Percentiles rank a stretch among this genome's conserved stretches.
phyloP scores from a whole-genome alignment of 2,113 vertebrate species.

The Peromyscus leucopus region DNA sequence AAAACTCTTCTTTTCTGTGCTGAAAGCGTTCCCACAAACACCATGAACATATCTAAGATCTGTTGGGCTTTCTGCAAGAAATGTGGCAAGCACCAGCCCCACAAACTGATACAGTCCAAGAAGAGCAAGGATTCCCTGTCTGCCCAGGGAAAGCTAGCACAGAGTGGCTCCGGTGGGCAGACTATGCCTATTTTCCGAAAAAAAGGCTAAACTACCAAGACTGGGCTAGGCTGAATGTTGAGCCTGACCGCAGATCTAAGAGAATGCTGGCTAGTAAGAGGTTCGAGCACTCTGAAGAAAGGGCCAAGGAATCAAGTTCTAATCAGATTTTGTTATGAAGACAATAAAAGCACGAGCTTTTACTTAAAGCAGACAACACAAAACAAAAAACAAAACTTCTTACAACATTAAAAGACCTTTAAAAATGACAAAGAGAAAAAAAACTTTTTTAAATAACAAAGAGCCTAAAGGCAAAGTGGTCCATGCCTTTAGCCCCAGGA shows the following conservation, averaged over 20 bases:
- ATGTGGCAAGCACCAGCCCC: background rate
- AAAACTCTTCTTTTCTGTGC: background rate
- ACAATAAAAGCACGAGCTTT: background rate
- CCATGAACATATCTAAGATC: background rate
- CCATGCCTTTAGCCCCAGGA: background rate
- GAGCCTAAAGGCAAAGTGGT: background rate
- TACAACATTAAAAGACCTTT: conserved; percentile 30
- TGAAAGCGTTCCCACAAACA: background rate
- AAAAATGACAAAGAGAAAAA: conserved; percentile 23
- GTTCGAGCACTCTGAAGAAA: background rate
- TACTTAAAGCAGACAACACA: background rate
- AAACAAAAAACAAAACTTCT: background rate
- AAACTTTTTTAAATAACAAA: background rate
- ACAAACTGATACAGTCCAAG: background rate
- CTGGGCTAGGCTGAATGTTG: background rate
- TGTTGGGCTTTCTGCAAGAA: background rate
- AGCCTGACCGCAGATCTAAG: background rate
- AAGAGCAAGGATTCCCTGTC: background rate
- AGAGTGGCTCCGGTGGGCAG: background rate
- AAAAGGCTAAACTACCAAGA: background rate
- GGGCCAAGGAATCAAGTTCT: background rate
- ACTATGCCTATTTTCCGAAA: background rate
- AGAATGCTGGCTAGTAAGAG: background rate
- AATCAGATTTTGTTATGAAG: background rate
- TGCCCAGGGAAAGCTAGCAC: background rate